Percentiles rank a stretch among this genome's conserved stretches.
phyloP scores from a whole-genome alignment of 1,140 invertebrate species.

The Drosophila obscura region DNA sequence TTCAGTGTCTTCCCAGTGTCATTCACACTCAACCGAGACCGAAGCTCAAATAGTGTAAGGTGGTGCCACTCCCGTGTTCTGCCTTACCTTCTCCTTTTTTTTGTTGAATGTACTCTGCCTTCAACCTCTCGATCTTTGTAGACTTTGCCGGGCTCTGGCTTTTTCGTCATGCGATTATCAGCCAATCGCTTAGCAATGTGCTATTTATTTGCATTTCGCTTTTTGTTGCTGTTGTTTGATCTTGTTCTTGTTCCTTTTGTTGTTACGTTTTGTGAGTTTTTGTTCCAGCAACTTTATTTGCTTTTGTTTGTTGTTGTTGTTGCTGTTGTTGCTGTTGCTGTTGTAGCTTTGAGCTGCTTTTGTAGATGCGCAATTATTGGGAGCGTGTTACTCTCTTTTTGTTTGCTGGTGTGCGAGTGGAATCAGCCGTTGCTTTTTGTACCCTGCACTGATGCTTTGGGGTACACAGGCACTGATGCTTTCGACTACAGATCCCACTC shows the following conservation, averaged over 20 bases:
- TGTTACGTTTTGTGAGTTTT: conserved; percentile 26
- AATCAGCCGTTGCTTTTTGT: too few species aligned
- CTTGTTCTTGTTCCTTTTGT: conserved; percentile 26
- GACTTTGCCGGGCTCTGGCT: conserved; percentile 37
- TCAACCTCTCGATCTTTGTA: conserved; percentile 36
- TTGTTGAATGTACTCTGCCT: background rate
- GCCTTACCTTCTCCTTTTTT: background rate
- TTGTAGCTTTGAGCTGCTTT: conserved; percentile 57
- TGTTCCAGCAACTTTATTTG: conserved; percentile 58
- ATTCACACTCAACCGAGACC: too few species aligned
- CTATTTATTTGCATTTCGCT: conserved; percentile 77
- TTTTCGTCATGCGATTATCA: conserved; percentile 80
- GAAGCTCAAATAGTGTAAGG: too few species aligned
- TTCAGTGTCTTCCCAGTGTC: too few species aligned
- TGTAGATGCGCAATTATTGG: conserved; percentile 81
- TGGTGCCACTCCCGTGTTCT: too few species aligned
- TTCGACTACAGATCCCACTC: too few species aligned
- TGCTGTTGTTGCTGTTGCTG: conserved; percentile 7
- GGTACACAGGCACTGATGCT: too few species aligned
- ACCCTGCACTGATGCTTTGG: too few species aligned
- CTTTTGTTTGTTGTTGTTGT: conserved; percentile 52
- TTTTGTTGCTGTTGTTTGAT: conserved; percentile 17
- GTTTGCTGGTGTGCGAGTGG: conserved; percentile 39
- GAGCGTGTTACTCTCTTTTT: conserved; percentile 81
- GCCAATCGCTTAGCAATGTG: conserved; percentile 76